These are phyloP conservation scores for Bubo bubo DNA, from an alignment of 2,113 vertebrate genomes.

Conservation along the genomic window DNA sequence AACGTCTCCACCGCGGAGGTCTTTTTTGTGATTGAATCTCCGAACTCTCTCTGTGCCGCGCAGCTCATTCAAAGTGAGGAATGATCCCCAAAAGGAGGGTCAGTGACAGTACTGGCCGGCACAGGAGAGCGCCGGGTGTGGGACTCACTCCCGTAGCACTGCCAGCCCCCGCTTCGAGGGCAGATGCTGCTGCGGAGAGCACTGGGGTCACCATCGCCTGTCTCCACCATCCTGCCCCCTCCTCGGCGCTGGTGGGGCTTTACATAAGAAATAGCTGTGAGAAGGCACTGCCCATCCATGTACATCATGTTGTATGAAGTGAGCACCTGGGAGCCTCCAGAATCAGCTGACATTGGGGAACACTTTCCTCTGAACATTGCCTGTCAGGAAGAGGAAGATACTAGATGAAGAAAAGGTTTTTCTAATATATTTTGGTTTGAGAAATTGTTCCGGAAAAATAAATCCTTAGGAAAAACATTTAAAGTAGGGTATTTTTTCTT, in stretches of 20 bases:
- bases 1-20: background rate
- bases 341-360: background rate
- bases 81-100: background rate
- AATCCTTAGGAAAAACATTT: background rate
- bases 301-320: background rate
- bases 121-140: accelerated
- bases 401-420: background rate
- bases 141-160: background rate
- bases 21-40: background rate
- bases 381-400: background rate
- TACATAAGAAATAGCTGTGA: background rate
- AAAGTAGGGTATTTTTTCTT: background rate
- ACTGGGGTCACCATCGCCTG: background rate
- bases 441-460: background rate
- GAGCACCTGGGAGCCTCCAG: background rate
- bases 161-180: too few species aligned
- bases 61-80: background rate
- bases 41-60: background rate
- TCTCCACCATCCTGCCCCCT: background rate
- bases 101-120: background rate
- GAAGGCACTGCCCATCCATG: background rate
- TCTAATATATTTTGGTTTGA: background rate
- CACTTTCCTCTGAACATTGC: background rate
- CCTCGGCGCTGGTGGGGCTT: accelerated
- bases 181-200: background rate